These are phyloP conservation scores for Fregetta grallaria DNA, from an alignment of 2,113 vertebrate species.

Conservation along the genomic window DNA sequence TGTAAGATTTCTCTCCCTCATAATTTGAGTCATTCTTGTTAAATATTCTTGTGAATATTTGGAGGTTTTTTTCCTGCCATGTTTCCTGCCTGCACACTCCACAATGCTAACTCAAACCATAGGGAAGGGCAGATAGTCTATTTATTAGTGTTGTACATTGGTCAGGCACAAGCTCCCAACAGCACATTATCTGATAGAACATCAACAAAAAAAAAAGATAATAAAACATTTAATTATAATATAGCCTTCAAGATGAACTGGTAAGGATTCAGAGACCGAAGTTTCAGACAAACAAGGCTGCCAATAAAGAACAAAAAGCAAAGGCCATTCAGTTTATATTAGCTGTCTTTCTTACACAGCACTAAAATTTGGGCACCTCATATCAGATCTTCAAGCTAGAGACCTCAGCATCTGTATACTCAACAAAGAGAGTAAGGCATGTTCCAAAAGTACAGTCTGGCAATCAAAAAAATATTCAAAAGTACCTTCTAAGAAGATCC, in stretches of 20 bases:
- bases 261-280: slow-evolving; percentile 11
- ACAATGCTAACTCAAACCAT: slow-evolving; percentile 32
- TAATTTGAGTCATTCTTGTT: slow-evolving; percentile 49
- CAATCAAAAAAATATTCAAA: background rate
- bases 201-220: slow-evolving; percentile 31
- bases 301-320: background rate
- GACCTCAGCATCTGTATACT: background rate
- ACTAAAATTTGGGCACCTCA: background rate
- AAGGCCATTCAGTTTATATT: background rate
- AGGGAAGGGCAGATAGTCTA: slow-evolving; percentile 18
- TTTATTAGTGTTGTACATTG: slow-evolving; percentile 54
- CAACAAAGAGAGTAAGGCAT: background rate
- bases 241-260: background rate
- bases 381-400: background rate
- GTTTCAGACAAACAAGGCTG: slow-evolving; percentile 31
- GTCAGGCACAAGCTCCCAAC: slow-evolving; percentile 30
- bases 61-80: background rate
- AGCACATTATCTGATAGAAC: slow-evolving; percentile 44
- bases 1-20: slow-evolving; percentile 10
- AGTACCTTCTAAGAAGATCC: background rate
- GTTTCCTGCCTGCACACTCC: slow-evolving; percentile 5
- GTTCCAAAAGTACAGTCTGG: background rate
- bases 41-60: slow-evolving; percentile 50
- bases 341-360: background rate
- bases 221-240: slow-evolving; percentile 55